Base-by-base conservation (phyloP, 2,113 vertebrate genomes). In the Leptocoma aspasia region DNA sequence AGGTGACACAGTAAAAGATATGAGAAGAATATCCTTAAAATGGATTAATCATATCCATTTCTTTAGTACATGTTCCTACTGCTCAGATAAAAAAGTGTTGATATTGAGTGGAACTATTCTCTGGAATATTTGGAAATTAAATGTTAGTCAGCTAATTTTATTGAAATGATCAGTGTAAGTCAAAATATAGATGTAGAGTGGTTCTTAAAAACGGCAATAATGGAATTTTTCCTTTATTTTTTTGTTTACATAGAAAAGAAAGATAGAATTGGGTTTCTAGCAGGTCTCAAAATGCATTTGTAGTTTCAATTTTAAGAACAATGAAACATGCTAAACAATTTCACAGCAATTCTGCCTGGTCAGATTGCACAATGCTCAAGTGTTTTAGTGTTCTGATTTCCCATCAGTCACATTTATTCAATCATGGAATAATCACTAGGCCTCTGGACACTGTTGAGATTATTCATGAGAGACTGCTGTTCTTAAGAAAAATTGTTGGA, bases 401-500 rank as follows among this genome's bases (percentile, higher is more conserved):
- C 82, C 80, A 64, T 82, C 59, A 93, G 76, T 90, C 85, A 86
- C 76, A 75, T 94, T 86, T 92, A 78, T 88, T 94, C 82, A 86
- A 59, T 64, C 23, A 61, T 65, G 70, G 31, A 90, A 92, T 82
- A 79, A 84, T 86, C 82, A 77, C 68, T 33, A 56, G 80, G 16
- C 21, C 76, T 60, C 60, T 75, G 85, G 56, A 91, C 52, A 30
- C 68, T 82, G 24, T 39, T 86, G 56, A 90, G 82, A 68, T 90
- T 93, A 92, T 95, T 96, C 79, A 88, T 59, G 79, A 93, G 71
- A 82, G 37, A 86, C 39, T 93, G 68, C 68, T 78, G 83, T 92
- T 47, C 52, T 86, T 86, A 86, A 80, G 57, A 73, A 93, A 94
- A 95, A 71, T 37, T 86, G 60, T 30, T 83, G 64, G 93, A 81